These are phyloP conservation scores for Diadophis punctatus DNA, from an alignment of 2,113 vertebrate genomes.

Conservation along the genomic window DNA sequence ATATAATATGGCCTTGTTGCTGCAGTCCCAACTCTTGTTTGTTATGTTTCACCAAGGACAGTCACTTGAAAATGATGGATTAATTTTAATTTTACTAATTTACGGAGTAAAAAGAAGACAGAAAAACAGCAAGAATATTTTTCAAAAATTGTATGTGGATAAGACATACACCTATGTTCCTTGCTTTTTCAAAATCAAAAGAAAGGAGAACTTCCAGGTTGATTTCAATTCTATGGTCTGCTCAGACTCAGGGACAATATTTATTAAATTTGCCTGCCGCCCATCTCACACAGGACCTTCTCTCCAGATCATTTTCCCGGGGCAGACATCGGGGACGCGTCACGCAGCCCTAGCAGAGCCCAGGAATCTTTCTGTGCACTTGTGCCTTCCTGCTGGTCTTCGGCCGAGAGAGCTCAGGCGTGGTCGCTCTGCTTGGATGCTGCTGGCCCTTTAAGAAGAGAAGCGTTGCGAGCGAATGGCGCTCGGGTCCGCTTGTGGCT, in stretches of 20 bases:
- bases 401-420: background rate
- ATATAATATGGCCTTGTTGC: background rate
- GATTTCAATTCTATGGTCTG: background rate
- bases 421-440: background rate
- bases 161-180: background rate
- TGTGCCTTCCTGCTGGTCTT: background rate
- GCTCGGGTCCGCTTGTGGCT: background rate
- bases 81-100: background rate
- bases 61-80: background rate
- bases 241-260: background rate
- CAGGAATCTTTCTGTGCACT: background rate
- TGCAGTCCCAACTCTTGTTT: background rate
- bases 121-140: background rate
- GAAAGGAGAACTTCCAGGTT: no score
- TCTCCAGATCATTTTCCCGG: background rate
- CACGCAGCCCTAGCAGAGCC: background rate
- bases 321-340: no score
- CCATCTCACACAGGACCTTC: background rate
- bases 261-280: background rate
- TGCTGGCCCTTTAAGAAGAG: constrained; percentile 56
- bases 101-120: background rate
- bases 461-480: constrained; percentile 14
- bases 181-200: background rate
- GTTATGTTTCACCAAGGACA: background rate
- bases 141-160: background rate